Evolutionary conservation across 1,140 invertebrate genomes (phyloP).

Genomic region (Cotesia typhae): DNA sequence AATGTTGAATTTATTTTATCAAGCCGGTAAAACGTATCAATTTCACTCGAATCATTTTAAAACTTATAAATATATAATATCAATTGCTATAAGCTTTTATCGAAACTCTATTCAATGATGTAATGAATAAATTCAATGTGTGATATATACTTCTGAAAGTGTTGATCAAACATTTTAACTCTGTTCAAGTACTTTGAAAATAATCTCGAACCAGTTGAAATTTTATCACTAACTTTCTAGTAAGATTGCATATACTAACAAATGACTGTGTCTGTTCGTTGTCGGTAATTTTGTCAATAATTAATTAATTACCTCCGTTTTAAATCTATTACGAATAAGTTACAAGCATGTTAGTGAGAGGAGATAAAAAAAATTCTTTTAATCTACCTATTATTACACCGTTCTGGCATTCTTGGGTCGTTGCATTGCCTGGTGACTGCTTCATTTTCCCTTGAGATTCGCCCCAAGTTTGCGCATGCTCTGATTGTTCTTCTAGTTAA

Average conservation of each 20-base stretch:
- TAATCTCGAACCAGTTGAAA: too few relatives aligned
- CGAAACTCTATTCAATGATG: not conserved
- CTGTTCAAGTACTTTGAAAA: too few relatives aligned
- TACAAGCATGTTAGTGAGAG: not conserved
- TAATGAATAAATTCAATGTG: slow-evolving; percentile 6
- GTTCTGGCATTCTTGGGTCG: slow-evolving; percentile 1
- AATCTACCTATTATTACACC: not conserved
- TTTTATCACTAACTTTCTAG: too few relatives aligned
- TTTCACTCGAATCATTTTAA: not conserved
- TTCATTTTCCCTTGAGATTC: slow-evolving; percentile 27
- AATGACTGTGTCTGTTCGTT: too few relatives aligned
- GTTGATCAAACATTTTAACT: too few relatives aligned
- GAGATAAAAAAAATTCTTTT: not conserved
- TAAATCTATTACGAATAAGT: not conserved
- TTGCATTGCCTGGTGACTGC: slow-evolving; percentile 4
- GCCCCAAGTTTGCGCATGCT: slow-evolving; percentile 19
- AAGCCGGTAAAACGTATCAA: not conserved
- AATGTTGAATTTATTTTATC: too few relatives aligned
- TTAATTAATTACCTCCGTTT: too few relatives aligned
- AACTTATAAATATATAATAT: too few relatives aligned
- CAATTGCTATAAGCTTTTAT: slow-evolving; percentile 6
- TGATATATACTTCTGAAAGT: not conserved
- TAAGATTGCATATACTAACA: too few relatives aligned
- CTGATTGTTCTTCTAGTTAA: slow-evolving; percentile 31
- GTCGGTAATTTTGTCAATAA: too few relatives aligned